A percentile compares a stretch with the other conserved stretches of the same genome.
Evolutionary conservation across 1,140 invertebrate species (phyloP).

Genomic region (Rhopalosiphum padi): DNA sequence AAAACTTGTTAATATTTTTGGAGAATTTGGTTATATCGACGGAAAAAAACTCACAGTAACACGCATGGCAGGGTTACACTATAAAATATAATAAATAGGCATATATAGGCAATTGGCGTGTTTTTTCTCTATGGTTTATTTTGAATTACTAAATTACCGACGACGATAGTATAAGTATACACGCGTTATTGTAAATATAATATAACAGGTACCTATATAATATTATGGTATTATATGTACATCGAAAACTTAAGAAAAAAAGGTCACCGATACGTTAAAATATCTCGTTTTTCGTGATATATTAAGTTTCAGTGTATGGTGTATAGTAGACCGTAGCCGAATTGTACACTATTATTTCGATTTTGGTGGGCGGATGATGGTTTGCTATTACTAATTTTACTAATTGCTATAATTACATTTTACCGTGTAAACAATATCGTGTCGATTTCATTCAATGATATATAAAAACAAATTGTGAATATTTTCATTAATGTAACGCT

Average conservation of each 20-base stretch:
- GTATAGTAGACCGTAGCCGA: background rate
- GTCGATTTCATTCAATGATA: background rate
- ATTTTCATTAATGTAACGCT: background rate
- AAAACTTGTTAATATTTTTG: background rate
- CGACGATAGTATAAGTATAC: background rate
- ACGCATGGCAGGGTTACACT: background rate
- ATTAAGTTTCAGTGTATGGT: background rate
- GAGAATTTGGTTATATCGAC: background rate
- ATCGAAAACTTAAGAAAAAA: background rate
- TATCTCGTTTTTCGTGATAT: background rate
- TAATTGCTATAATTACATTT: background rate
- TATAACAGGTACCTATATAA: background rate
- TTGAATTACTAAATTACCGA: background rate
- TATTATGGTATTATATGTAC: background rate
- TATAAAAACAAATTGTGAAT: background rate
- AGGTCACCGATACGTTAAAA: background rate
- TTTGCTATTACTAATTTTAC: background rate
- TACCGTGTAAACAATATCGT: background rate
- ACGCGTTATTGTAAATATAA: background rate
- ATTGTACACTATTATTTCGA: background rate
- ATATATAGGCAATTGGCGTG: background rate
- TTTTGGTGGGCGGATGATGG: background rate
- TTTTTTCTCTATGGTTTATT: background rate
- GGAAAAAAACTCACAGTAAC: background rate
- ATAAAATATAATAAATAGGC: background rate